These are phyloP conservation scores for Lasioglossum morio DNA, from an alignment of 2,888 invertebrate species.

Conservation along the genomic window DNA sequence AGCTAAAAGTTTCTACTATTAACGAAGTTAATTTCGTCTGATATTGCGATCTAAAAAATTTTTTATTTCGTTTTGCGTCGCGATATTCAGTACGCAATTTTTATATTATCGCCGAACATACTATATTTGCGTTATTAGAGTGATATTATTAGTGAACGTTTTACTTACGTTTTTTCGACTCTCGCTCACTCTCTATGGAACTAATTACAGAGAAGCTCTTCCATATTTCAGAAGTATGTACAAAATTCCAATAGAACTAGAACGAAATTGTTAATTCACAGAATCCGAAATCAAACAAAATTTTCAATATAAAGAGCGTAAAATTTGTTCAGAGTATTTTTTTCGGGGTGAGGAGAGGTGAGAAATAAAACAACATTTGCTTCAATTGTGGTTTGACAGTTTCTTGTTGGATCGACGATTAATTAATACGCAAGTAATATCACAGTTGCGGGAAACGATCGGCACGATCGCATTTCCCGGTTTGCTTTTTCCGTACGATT, in stretches of 20 bases:
- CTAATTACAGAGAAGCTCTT: background rate
- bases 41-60: background rate
- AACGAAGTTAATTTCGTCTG: background rate
- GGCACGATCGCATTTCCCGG: conserved; percentile 68
- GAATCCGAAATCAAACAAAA: background rate
- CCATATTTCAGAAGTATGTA: background rate
- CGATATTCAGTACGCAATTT: background rate
- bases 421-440: conserved; percentile 84
- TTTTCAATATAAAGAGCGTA: background rate
- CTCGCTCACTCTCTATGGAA: background rate
- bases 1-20: background rate
- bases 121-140: background rate
- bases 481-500: conserved; percentile 72
- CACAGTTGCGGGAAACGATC: conserved; percentile 81
- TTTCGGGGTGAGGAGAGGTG: background rate
- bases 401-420: conserved; percentile 80
- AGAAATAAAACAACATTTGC: conserved; percentile 64
- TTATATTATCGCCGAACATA: background rate
- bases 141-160: background rate
- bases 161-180: background rate
- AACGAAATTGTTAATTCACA: background rate
- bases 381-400: conserved; percentile 68
- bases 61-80: background rate
- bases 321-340: background rate
- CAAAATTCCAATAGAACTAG: background rate